Evolutionary conservation across 2,888 invertebrate genomes (phyloP).

Genomic region (Erpobdella octoculata): DNA sequence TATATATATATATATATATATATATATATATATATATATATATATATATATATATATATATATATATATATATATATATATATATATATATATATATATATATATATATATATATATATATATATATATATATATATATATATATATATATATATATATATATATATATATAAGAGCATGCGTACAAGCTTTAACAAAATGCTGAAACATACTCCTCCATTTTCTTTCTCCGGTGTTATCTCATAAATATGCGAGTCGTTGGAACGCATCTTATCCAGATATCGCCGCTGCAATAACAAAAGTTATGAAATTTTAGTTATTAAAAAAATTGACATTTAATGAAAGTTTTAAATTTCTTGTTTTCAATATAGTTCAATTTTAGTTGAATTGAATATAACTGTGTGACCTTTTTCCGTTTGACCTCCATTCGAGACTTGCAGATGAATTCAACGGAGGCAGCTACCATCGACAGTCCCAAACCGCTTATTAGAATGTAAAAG

Average conservation of each 20-base stretch:
- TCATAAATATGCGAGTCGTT: constrained; percentile 25
- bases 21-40: too few species aligned
- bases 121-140: too few species aligned
- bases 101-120: too few species aligned
- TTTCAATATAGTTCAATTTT: too few species aligned
- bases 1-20: too few species aligned
- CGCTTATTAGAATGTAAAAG: constrained; percentile 31
- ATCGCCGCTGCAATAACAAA: neutral
- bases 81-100: too few species aligned
- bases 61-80: too few species aligned
- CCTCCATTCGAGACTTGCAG: constrained; percentile 23
- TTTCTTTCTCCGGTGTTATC: constrained; percentile 23
- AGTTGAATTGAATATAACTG: neutral
- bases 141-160: too few species aligned
- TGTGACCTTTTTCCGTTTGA: constrained; percentile 13
- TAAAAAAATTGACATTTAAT: neutral
- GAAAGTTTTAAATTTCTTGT: neutral
- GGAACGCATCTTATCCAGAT: constrained; percentile 19
- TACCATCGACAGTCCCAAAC: constrained; percentile 27
- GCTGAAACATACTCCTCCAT: constrained; percentile 14
- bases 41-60: too few species aligned
- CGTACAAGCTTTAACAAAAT: too few species aligned
- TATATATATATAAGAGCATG: too few species aligned
- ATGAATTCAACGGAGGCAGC: constrained; percentile 27
- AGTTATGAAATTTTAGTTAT: neutral